Conservation (phyloP, 2,113 vertebrate species). For the Dipodomys merriami region DNA sequence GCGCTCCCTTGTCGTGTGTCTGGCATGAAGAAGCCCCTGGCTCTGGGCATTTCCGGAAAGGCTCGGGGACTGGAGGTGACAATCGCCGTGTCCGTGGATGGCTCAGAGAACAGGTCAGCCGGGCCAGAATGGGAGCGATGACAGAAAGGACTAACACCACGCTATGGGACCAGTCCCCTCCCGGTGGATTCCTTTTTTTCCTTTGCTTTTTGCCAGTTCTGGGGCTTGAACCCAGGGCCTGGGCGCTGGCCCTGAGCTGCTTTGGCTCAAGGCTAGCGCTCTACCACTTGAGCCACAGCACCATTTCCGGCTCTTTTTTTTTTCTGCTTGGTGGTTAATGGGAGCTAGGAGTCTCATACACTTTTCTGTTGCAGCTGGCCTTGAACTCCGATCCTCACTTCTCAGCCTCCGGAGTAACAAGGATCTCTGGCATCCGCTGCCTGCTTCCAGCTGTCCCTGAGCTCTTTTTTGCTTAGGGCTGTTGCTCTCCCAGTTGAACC, state of each 20-base stretch:
- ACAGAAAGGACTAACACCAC: fast-evolving
- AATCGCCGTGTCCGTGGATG: slow-evolving; percentile 82
- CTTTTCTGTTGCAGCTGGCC: too few species aligned
- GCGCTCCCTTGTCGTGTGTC: slow-evolving; percentile 89
- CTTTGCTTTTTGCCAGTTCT: too few species aligned
- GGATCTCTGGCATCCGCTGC: background rate
- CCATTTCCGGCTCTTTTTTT: too few species aligned
- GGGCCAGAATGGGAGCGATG: background rate
- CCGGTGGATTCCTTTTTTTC: too few species aligned
- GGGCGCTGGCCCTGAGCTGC: background rate
- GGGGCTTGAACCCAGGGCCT: too few species aligned
- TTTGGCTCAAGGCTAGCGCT: background rate
- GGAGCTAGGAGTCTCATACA: too few species aligned
- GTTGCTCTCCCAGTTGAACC: too few species aligned
- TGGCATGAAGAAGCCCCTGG: slow-evolving; percentile 89
- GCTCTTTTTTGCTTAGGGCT: too few species aligned
- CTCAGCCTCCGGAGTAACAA: background rate
- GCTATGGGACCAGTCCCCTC: background rate
- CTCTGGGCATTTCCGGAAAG: slow-evolving; percentile 88
- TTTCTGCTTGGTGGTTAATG: too few species aligned
- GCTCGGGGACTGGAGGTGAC: slow-evolving; percentile 88
- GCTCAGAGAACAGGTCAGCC: slow-evolving; percentile 78
- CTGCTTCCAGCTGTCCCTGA: too few species aligned
- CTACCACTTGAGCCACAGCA: too few species aligned
- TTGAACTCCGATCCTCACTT: too few species aligned